Evolutionary conservation across 64 coral and sea anemone genomes (phyloP).

Genomic region (Stichodactyla helianthus): DNA sequence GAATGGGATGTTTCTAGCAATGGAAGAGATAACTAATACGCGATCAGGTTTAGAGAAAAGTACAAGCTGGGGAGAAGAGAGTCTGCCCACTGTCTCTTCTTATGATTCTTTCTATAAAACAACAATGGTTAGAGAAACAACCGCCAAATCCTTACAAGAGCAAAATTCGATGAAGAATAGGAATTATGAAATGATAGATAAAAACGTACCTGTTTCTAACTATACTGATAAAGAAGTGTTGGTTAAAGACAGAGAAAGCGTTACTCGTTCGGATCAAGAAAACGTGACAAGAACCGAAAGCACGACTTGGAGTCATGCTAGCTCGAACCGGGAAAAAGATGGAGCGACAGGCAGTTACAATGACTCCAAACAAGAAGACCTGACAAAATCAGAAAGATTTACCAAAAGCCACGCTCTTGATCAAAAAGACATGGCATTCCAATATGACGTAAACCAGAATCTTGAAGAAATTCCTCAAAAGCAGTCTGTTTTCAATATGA

Average conservation of each 20-base stretch:
- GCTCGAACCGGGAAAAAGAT: background rate
- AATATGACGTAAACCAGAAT: background rate
- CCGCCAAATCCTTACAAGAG: background rate
- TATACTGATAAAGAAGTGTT: background rate
- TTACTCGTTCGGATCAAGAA: background rate
- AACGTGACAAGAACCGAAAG: background rate
- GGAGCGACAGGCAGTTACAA: background rate
- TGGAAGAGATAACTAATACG: background rate
- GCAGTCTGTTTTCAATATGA: background rate
- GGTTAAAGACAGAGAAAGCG: background rate
- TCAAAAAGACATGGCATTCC: background rate
- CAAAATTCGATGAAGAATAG: background rate
- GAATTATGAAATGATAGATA: background rate
- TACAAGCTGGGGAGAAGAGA: background rate
- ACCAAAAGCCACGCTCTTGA: background rate
- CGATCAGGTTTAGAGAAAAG: constrained; percentile 3
- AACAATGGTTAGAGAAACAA: background rate
- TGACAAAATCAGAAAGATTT: background rate
- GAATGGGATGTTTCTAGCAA: constrained; percentile 17
- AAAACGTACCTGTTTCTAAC: background rate
- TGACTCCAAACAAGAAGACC: background rate
- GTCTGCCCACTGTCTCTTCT: background rate
- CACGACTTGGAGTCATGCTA: background rate
- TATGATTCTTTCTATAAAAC: background rate
- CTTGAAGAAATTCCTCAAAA: background rate